phyloP scores from a whole-genome alignment of 2,113 vertebrate species.

The Alectura lathami region DNA sequence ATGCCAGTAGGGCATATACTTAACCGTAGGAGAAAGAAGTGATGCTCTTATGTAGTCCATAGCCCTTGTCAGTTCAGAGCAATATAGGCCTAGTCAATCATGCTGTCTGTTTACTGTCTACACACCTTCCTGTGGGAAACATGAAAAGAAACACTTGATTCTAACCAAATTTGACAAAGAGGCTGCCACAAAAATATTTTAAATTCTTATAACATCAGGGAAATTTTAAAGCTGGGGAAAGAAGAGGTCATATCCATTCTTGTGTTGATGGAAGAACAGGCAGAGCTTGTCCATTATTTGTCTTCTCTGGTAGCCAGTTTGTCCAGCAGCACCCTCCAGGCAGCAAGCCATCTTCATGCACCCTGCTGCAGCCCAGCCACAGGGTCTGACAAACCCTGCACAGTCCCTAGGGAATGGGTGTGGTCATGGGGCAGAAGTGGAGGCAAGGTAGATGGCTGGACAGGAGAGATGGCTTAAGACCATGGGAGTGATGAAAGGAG shows the following conservation, averaged over 20 bases:
- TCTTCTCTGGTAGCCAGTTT: neutral
- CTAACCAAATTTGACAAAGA: neutral
- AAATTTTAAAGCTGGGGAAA: neutral
- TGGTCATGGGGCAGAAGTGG: neutral
- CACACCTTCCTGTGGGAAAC: neutral
- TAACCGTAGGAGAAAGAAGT: neutral
- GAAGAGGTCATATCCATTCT: neutral
- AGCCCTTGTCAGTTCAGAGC: neutral
- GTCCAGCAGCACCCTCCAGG: neutral
- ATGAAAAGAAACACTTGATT: neutral
- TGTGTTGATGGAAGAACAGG: neutral
- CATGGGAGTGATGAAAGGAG: neutral
- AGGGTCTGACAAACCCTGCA: neutral
- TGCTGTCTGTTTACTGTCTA: neutral
- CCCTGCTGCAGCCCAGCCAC: rapidly evolving
- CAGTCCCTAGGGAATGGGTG: neutral
- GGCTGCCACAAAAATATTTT: neutral
- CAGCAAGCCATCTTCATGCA: rapidly evolving
- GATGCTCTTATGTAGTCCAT: neutral
- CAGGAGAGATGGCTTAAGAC: neutral
- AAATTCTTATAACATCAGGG: neutral
- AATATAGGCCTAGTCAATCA: neutral
- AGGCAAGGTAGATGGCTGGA: neutral
- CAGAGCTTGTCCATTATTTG: neutral
- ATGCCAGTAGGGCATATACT: neutral